Base-by-base conservation (phyloP, 2,113 vertebrate species). In the Bufo bufo region DNA sequence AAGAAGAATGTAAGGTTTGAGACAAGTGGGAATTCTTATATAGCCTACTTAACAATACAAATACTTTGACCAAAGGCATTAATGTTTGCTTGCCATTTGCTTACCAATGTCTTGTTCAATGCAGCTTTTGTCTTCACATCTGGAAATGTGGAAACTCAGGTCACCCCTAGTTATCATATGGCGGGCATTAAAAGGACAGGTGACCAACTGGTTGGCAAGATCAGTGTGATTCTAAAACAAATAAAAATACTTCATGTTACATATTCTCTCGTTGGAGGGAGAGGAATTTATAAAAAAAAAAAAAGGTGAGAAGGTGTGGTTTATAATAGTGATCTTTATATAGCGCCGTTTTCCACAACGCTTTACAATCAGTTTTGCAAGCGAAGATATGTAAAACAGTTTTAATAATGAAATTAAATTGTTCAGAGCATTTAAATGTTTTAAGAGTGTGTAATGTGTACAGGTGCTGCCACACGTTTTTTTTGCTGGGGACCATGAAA, bases 161-260 rank as follows among this genome's bases (percentile, higher is more conserved):
- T 94, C 92, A 10, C 91, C 91, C 56, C 90, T 90, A 84, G 93
- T 93, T 85, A 94, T 91, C 81, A 93, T 91, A 88, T 94, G 93
- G 72, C 93, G 93, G 89, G 94, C 94, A 91, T 94, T 94, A 90
- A 94, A 94, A 59, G 94, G 94, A 90, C 93, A 94, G 54, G 93
- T 94, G 77, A 91, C 93, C 91, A 94, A 89, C 91, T 92, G 92
- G 56, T 91, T 89, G 81, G 92, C 94, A 8, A 94, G 49, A 83
- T 92, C 91, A 88, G 89, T 92, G 90, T 94, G 92, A 90, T 92
- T 94, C 94, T 94, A 85, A 45, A 84, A 50, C 88, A 33, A 33
- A n/a, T 89, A 90, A 90, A 91, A 63, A 90, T 85, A 58, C n/a
- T 14, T 59, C 16, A 75, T 14, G 4, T 49, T 47, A 45, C 45